Percentiles rank a stretch among this genome's conserved stretches.
phyloP scores from a whole-genome alignment of 1,140 invertebrate genomes.

The Aphelenchoides fujianensis region DNA sequence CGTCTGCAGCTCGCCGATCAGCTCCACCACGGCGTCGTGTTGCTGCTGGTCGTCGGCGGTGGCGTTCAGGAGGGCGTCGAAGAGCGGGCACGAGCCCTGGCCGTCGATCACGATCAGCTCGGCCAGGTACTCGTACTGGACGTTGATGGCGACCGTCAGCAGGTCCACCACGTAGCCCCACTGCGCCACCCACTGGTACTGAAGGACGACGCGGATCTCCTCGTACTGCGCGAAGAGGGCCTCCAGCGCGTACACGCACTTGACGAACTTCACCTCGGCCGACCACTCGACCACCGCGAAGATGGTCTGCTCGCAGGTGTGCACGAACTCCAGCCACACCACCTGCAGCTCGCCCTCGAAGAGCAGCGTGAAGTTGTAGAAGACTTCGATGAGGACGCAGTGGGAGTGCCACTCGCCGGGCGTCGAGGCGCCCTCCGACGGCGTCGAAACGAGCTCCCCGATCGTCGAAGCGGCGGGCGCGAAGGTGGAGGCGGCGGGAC shows the following conservation, averaged over 20 bases:
- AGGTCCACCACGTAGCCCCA: conserved; percentile 21
- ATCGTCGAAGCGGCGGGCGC: background rate
- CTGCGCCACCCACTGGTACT: conserved; percentile 19
- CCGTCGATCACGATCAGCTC: background rate
- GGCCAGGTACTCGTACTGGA: background rate
- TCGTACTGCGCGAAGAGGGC: conserved; percentile 14
- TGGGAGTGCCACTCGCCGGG: background rate
- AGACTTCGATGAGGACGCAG: background rate
- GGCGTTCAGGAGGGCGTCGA: conserved; percentile 22
- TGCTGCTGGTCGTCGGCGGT: background rate
- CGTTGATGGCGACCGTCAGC: background rate
- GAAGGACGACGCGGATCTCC: conserved; percentile 11
- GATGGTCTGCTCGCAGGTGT: conserved; percentile 9
- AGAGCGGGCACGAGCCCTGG: conserved; percentile 9
- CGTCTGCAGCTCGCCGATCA: background rate
- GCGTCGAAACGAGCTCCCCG: background rate
- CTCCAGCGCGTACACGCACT: conserved; percentile 19
- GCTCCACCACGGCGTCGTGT: background rate
- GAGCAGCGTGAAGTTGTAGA: background rate
- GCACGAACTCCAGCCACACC: background rate
- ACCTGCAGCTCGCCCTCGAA: background rate
- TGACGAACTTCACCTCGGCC: background rate
- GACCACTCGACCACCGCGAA: background rate
- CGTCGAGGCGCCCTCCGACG: background rate
- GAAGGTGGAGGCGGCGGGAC: background rate